These are phyloP conservation scores for Orcinus orca DNA, from an alignment of 2,113 vertebrate species.

Conservation along the genomic window DNA sequence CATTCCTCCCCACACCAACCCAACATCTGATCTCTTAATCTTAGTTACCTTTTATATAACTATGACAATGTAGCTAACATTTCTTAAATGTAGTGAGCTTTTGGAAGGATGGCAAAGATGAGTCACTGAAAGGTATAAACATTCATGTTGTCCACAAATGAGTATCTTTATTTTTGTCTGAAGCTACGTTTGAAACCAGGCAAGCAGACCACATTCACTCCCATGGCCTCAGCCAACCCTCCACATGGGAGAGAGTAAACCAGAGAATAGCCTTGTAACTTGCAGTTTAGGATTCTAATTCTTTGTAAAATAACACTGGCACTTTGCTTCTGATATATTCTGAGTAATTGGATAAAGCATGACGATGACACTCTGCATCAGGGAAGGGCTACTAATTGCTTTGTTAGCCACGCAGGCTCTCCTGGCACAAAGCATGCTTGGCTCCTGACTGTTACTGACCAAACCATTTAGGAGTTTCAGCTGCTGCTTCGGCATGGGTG, in stretches of 20 bases:
- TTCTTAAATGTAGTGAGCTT: constrained; percentile 34
- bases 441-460: constrained; percentile 14
- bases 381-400: constrained; percentile 64
- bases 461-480: background rate
- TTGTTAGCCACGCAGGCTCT: constrained; percentile 49
- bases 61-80: background rate
- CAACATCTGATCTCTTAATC: background rate
- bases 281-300: constrained; percentile 11
- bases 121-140: background rate
- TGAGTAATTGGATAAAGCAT: constrained; percentile 63
- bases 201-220: background rate
- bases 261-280: background rate
- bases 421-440: constrained; percentile 7
- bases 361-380: constrained; percentile 47
- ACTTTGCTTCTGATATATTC: constrained; percentile 37
- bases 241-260: background rate
- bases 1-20: background rate
- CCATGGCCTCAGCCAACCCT: background rate
- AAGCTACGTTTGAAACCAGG: background rate
- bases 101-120: background rate
- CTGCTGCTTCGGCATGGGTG: background rate
- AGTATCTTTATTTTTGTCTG: constrained; percentile 16
- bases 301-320: constrained; percentile 4
- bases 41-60: background rate
- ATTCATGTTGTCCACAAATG: background rate